These are phyloP conservation scores for Anguilla rostrata DNA, from an alignment of 2,113 vertebrate species.

Conservation along the genomic window DNA sequence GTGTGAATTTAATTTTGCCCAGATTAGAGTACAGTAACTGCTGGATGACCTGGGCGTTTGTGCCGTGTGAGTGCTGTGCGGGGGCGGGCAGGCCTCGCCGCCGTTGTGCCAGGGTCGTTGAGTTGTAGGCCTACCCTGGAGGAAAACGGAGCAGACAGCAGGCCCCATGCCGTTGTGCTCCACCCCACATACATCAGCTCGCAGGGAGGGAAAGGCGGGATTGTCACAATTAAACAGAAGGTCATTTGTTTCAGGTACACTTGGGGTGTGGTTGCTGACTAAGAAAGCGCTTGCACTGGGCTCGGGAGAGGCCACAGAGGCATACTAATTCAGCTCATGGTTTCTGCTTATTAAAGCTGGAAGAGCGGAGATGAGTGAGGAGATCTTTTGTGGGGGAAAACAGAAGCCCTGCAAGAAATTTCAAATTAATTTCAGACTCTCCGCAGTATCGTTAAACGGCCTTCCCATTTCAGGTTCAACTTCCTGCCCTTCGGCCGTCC, in stretches of 20 bases:
- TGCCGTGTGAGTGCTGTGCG: not conserved
- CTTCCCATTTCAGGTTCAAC: not conserved
- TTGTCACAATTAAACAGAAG: constrained; percentile 45
- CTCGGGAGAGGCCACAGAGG: constrained; percentile 25
- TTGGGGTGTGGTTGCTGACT: constrained; percentile 23
- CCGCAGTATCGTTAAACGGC: not conserved
- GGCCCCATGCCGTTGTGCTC: constrained; percentile 29
- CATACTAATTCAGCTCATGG: constrained; percentile 40
- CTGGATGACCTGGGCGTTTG: not conserved
- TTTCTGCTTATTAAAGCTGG: constrained; percentile 37
- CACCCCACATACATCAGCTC: constrained; percentile 36
- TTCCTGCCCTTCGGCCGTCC: not conserved
- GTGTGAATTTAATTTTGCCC: too few relatives aligned
- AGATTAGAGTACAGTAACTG: not conserved
- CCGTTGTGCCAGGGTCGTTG: constrained; percentile 10
- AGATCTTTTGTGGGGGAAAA: not conserved
- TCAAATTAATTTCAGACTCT: not conserved
- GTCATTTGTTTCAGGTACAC: constrained; percentile 45
- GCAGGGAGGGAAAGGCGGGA: constrained; percentile 10
- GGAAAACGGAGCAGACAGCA: constrained; percentile 16
- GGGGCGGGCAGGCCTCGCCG: not conserved
- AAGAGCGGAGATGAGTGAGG: not conserved
- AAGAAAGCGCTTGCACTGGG: constrained; percentile 17
- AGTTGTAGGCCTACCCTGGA: constrained; percentile 11
- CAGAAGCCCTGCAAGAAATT: not conserved